Evolutionary conservation across 2,888 invertebrate species (phyloP).

Genomic region (Cylindroiulus punctatus): DNA sequence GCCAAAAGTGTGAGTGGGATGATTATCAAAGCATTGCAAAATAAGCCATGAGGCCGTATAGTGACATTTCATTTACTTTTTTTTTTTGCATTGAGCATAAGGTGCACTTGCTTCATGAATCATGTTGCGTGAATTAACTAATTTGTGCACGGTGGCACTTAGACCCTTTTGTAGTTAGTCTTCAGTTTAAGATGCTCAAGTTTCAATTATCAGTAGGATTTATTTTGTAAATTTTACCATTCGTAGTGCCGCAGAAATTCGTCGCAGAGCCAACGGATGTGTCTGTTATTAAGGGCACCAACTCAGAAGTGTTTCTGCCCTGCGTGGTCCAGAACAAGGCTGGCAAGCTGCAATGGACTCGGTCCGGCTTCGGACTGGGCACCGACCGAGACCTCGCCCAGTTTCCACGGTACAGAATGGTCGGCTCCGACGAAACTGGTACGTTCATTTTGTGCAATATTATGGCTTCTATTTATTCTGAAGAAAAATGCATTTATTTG

Average conservation of each 20-base stretch:
- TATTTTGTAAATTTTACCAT: slow-evolving; percentile 59
- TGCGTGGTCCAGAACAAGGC: slow-evolving; percentile 88
- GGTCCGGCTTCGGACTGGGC: slow-evolving; percentile 95
- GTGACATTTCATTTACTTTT: too few relatives aligned
- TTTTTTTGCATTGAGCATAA: too few relatives aligned
- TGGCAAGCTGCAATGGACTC: slow-evolving; percentile 95
- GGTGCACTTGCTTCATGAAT: too few relatives aligned
- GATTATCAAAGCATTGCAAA: too few relatives aligned
- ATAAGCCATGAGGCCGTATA: too few relatives aligned
- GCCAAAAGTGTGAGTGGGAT: too few relatives aligned
- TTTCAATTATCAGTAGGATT: not conserved
- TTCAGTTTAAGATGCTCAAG: too few relatives aligned
- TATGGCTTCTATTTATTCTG: not conserved
- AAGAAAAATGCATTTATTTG: not conserved
- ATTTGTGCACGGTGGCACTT: too few relatives aligned
- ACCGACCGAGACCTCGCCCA: slow-evolving; percentile 89
- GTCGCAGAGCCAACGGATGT: slow-evolving; percentile 91
- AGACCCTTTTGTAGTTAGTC: too few relatives aligned
- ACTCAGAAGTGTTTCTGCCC: slow-evolving; percentile 79
- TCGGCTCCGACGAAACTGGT: slow-evolving; percentile 95
- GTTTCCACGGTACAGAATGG: slow-evolving; percentile 94
- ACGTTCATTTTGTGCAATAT: slow-evolving; percentile 62
- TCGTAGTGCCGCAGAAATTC: slow-evolving; percentile 78
- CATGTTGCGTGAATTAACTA: too few relatives aligned
- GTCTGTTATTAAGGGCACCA: slow-evolving; percentile 87